A percentile compares a stretch with the other conserved stretches of the same genome.
Evolutionary conservation across 2,113 vertebrate species (phyloP).

Genomic region (Pelusios castaneus): DNA sequence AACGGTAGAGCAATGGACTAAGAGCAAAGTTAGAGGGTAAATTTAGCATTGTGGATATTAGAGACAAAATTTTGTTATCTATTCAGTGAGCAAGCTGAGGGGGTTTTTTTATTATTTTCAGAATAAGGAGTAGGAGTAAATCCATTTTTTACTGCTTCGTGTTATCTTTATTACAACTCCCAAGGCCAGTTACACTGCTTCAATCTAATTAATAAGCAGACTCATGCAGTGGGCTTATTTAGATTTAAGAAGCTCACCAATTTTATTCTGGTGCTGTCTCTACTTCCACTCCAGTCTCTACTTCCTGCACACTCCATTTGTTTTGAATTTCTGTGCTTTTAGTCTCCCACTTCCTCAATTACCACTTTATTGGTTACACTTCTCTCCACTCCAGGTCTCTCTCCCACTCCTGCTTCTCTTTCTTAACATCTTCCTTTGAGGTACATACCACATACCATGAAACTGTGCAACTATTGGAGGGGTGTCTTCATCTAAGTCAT

Average conservation of each 20-base stretch:
- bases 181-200: neutral
- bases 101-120: neutral
- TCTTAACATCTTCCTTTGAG: neutral
- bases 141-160: neutral
- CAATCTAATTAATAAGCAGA: neutral
- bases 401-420: neutral
- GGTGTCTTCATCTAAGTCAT: conserved; percentile 97
- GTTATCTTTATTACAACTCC: neutral
- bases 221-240: neutral
- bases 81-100: neutral
- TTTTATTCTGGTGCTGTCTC: neutral
- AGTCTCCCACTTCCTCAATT: neutral
- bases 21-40: neutral
- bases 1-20: neutral
- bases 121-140: neutral
- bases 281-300: neutral
- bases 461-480: conserved; percentile 96
- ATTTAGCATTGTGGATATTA: neutral
- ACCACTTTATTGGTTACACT: neutral
- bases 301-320: neutral
- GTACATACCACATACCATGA: conserved; percentile 80
- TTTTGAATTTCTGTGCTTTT: neutral
- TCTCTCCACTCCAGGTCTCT: neutral
- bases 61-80: neutral
- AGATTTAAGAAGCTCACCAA: neutral